These are phyloP conservation scores for Piezodorus guildinii DNA, from an alignment of 1,140 invertebrate genomes.

Conservation along the genomic window DNA sequence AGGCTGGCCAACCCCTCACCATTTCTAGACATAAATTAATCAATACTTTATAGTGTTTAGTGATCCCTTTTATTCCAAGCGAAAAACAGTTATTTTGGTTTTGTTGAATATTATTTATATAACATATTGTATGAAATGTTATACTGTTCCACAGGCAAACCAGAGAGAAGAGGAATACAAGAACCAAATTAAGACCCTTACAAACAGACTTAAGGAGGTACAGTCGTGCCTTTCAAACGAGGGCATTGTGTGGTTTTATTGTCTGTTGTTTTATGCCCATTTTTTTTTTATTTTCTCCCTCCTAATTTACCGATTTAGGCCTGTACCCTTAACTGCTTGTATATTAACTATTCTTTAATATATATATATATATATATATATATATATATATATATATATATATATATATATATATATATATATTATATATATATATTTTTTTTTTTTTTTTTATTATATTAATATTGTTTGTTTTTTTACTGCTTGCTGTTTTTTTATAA, in stretches of 20 bases:
- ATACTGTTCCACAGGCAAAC: constrained; percentile 65
- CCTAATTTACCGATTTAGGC: neutral
- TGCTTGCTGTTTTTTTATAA: neutral
- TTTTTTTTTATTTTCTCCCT: too few species aligned
- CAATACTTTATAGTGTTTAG: too few species aligned
- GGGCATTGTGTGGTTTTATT: neutral
- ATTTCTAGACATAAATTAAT: too few species aligned
- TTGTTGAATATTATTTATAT: neutral
- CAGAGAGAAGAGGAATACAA: constrained; percentile 99
- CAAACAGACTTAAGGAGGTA: constrained; percentile 98
- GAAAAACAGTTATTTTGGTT: too few species aligned
- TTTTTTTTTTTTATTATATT: neutral
- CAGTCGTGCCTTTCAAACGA: constrained; percentile 25
- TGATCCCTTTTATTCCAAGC: too few species aligned
- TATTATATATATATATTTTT: neutral
- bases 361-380: too few species aligned
- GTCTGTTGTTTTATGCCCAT: neutral
- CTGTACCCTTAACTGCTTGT: constrained; percentile 29
- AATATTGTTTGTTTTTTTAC: neutral
- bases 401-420: too few species aligned
- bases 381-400: too few species aligned
- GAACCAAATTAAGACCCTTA: constrained; percentile 98
- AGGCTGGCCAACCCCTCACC: too few species aligned
- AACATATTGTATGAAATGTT: neutral
- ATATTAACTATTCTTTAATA: constrained; percentile 29